phyloP scores from a whole-genome alignment of 2,113 vertebrate species.

The Lepus americanus region DNA sequence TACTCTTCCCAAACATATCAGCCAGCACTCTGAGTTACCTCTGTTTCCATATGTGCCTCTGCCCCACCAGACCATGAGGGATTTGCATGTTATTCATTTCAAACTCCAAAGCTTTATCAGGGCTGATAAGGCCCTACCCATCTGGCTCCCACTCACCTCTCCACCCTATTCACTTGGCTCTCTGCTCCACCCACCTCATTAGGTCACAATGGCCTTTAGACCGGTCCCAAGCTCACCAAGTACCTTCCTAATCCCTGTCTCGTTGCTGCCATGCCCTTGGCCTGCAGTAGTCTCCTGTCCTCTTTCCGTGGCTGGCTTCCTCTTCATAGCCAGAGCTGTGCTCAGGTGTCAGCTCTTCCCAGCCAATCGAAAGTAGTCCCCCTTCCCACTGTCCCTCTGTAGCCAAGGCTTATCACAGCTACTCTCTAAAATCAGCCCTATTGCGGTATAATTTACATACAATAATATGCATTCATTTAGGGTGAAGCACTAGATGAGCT shows the following conservation, averaged over 20 bases:
- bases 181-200: background rate
- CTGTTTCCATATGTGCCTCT: constrained; percentile 48
- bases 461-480: background rate
- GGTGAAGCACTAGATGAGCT: background rate
- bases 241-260: constrained; percentile 25
- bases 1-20: background rate
- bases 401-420: background rate
- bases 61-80: background rate
- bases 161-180: background rate
- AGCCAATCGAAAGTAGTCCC: background rate
- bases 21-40: background rate
- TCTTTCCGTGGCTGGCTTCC: background rate
- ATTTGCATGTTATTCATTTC: constrained; percentile 43
- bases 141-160: background rate
- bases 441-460: background rate
- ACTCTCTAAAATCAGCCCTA: constrained; percentile 8
- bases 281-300: background rate
- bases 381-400: background rate
- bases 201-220: background rate
- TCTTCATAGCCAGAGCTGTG: background rate
- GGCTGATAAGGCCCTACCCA: constrained; percentile 14
- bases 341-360: background rate
- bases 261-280: background rate
- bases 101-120: constrained; percentile 57
- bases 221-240: background rate